Conservation (phyloP, 2,113 vertebrate species). For the Spheniscus mendiculus region DNA sequence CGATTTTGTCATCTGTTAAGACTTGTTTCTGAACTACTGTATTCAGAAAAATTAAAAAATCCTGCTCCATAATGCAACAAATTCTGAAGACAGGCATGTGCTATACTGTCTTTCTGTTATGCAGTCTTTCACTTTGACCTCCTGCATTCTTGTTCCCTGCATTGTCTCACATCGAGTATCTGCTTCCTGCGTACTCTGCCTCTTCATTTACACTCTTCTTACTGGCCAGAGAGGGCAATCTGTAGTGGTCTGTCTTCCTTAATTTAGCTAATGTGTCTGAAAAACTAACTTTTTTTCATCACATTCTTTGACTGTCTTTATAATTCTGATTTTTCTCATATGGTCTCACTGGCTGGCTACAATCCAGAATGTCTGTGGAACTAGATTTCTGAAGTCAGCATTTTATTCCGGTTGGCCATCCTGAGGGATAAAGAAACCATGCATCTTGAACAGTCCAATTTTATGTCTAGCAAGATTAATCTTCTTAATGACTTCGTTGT, state of each 20-base stretch:
- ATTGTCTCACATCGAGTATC: neutral
- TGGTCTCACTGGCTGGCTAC: neutral
- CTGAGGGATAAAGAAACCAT: neutral
- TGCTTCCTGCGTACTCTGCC: neutral
- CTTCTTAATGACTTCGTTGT: neutral
- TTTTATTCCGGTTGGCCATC: neutral
- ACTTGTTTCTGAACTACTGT: neutral
- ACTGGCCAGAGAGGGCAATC: neutral
- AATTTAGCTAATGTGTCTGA: neutral
- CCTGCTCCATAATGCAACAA: neutral
- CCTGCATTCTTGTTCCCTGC: neutral
- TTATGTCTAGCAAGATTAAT: neutral
- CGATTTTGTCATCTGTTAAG: neutral
- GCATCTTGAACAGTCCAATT: neutral
- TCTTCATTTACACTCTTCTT: neutral
- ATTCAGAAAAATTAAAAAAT: neutral
- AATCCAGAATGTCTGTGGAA: neutral
- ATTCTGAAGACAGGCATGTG: neutral
- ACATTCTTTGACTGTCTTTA: neutral
- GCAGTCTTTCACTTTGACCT: neutral
- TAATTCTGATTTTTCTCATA: neutral
- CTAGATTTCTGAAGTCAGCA: neutral
- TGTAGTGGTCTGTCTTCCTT: neutral
- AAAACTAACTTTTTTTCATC: neutral
- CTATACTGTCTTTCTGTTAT: neutral